phyloP scores from a whole-genome alignment of 2,797 vertebrate species.

The Zalophus californianus region DNA sequence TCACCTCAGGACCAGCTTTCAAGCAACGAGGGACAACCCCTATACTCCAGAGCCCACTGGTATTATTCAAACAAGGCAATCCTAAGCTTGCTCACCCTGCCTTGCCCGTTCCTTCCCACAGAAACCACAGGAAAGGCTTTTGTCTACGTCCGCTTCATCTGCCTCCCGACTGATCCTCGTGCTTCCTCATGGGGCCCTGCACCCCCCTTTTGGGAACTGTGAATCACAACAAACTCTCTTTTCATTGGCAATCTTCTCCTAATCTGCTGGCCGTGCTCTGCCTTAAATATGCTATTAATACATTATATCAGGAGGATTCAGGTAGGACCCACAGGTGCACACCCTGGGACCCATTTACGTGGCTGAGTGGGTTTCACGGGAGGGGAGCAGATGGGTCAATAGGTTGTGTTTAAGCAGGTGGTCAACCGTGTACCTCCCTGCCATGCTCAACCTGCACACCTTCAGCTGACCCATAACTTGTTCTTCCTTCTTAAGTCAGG shows the following conservation, averaged over 20 bases:
- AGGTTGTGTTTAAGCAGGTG: background rate
- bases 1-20: background rate
- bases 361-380: background rate
- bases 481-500: background rate
- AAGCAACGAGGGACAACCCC: background rate
- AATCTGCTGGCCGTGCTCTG: background rate
- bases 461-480: background rate
- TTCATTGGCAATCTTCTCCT: background rate
- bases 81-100: background rate
- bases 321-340: background rate
- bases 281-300: background rate
- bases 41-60: background rate
- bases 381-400: background rate
- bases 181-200: background rate
- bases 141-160: background rate
- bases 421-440: fast-evolving
- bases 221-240: background rate
- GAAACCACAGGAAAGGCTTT: background rate
- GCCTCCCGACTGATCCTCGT: background rate
- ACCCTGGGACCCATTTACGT: background rate
- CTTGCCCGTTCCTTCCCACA: background rate
- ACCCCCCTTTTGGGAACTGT: background rate
- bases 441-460: background rate
- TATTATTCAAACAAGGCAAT: background rate
- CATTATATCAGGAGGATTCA: background rate